A percentile compares a stretch with the other conserved stretches of the same genome.
These are phyloP conservation scores for Garra rufa DNA, from an alignment of 2,113 vertebrate genomes.

Conservation along the genomic window DNA sequence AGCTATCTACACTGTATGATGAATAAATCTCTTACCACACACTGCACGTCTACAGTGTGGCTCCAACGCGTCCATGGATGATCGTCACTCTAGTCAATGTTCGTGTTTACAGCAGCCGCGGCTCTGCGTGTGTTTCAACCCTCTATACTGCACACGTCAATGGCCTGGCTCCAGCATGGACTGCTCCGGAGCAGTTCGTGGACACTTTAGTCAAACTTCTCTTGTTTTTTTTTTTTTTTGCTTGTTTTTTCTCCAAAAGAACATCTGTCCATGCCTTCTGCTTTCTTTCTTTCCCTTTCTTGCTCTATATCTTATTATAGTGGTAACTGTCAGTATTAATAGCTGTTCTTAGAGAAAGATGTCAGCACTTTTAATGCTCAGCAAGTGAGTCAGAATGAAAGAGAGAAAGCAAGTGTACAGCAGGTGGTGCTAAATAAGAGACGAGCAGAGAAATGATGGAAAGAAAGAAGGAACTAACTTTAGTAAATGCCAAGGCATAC, in stretches of 20 bases:
- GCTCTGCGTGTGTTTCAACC: too few relatives aligned
- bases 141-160: too few relatives aligned
- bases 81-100: too few relatives aligned
- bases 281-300: constrained; percentile 14
- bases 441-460: neutral
- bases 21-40: too few relatives aligned
- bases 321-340: constrained; percentile 23
- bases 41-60: too few relatives aligned
- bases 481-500: neutral
- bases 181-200: too few relatives aligned
- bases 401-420: neutral
- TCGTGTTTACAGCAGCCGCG: too few relatives aligned
- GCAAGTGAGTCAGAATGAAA: neutral
- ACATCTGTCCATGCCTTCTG: constrained; percentile 30
- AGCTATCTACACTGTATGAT: too few relatives aligned
- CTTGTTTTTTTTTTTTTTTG: neutral
- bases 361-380: constrained; percentile 12
- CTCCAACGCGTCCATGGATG: too few relatives aligned
- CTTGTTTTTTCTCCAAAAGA: constrained; percentile 4
- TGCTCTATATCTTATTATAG: neutral
- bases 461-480: neutral
- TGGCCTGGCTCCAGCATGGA: too few relatives aligned
- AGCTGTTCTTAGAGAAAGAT: constrained; percentile 13
- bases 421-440: neutral
- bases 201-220: constrained; percentile 16